phyloP scores from a whole-genome alignment of 2,888 invertebrate genomes.

The Heliconius aoede region DNA sequence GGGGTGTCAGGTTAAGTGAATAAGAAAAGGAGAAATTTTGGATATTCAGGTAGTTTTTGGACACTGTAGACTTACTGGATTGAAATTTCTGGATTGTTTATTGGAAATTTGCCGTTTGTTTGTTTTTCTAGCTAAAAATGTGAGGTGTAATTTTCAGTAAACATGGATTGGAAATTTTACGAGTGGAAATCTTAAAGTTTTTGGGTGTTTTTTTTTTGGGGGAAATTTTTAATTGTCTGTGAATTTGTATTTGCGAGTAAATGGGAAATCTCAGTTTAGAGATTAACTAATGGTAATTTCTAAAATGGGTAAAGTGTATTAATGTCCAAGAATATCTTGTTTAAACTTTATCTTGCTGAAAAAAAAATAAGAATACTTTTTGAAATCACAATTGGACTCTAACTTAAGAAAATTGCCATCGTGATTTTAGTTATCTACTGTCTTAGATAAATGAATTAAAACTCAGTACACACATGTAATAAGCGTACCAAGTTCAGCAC shows the following conservation, averaged over 20 bases:
- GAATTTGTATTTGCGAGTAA: not conserved
- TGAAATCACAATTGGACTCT: not conserved
- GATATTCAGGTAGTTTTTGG: no score
- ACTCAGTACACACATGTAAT: not conserved
- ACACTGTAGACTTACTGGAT: no score
- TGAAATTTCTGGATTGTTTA: not conserved
- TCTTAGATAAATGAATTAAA: not conserved
- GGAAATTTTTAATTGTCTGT: not conserved
- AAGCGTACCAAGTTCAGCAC: not conserved
- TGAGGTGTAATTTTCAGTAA: not conserved
- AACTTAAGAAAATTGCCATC: not conserved
- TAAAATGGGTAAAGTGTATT: not conserved
- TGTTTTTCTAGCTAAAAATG: no score
- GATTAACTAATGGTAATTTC: not conserved
- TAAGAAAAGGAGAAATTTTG: no score
- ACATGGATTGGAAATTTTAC: no score
- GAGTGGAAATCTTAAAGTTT: no score
- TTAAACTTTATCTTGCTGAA: not conserved
- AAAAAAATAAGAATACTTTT: not conserved
- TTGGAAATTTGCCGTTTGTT: no score
- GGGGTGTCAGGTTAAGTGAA: not conserved
- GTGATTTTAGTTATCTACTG: not conserved
- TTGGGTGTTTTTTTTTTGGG: not conserved
- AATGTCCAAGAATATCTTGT: not conserved
- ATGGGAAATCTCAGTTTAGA: not conserved